A percentile compares a stretch with the other conserved stretches of the same genome.
phyloP scores from a whole-genome alignment of 1,140 invertebrate species.

The Agrypnia vestita region DNA sequence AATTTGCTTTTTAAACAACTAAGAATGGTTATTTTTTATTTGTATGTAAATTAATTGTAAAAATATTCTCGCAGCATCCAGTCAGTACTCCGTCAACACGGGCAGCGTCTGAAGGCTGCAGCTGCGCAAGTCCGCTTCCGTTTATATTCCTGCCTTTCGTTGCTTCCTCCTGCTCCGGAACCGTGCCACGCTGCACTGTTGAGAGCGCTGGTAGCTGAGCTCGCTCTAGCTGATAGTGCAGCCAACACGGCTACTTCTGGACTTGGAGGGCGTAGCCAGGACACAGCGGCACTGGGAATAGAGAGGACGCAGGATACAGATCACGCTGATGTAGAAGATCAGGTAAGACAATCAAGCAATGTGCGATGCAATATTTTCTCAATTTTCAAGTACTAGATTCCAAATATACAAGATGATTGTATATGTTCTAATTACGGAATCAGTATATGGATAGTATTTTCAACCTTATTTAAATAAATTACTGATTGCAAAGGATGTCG shows the following conservation, averaged over 20 bases:
- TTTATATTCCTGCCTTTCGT: slow-evolving; percentile 87
- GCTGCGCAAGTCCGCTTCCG: slow-evolving; percentile 93
- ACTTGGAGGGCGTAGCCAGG: slow-evolving; percentile 49
- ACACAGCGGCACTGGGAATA: slow-evolving; percentile 56
- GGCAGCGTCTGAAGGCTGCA: slow-evolving; percentile 93
- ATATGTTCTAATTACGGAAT: no score
- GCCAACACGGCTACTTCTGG: slow-evolving; percentile 90
- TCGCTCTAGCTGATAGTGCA: slow-evolving; percentile 95
- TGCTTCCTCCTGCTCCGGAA: slow-evolving; percentile 88
- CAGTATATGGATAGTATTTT: no score
- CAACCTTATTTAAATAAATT: no score
- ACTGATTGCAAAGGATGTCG: no score
- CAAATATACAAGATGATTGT: no score
- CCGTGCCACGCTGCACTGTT: slow-evolving; percentile 89
- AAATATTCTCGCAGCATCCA: slow-evolving; percentile 76
- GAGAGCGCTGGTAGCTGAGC: slow-evolving; percentile 96
- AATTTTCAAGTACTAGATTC: no score
- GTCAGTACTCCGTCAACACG: slow-evolving; percentile 92
- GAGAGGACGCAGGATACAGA: slow-evolving; percentile 92
- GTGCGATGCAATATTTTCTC: no score
- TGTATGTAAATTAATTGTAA: slow-evolving; percentile 61
- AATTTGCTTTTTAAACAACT: not conserved
- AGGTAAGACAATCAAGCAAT: slow-evolving; percentile 76
- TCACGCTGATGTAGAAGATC: slow-evolving; percentile 97
- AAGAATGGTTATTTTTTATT: slow-evolving; percentile 6